A percentile compares a stretch with the other conserved stretches of the same genome.
phyloP scores from a whole-genome alignment of 2,113 vertebrate species.

The Mionectes macconnelli region DNA sequence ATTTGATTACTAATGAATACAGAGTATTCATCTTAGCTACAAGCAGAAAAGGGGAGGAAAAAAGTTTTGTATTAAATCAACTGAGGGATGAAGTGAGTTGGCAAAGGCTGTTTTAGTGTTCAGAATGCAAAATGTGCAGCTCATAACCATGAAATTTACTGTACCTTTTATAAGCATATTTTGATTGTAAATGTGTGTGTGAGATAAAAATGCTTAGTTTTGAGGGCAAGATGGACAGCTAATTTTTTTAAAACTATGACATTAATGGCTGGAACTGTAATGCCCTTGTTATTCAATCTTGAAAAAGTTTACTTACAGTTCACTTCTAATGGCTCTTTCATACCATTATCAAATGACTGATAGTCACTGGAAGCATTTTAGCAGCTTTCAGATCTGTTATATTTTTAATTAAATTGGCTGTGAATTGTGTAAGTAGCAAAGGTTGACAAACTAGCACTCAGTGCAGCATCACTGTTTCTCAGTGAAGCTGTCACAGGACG shows the following conservation, averaged over 20 bases:
- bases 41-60: constrained; percentile 51
- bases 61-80: constrained; percentile 74
- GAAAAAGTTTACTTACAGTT: constrained; percentile 54
- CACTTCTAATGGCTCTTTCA: constrained; percentile 62
- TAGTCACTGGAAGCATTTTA: constrained; percentile 66
- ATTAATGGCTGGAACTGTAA: constrained; percentile 72
- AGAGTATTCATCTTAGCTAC: constrained; percentile 65
- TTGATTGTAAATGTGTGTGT: constrained; percentile 57
- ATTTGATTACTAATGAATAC: constrained; percentile 73
- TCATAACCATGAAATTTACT: constrained; percentile 65
- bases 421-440: constrained; percentile 70
- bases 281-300: constrained; percentile 60
- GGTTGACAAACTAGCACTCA: constrained; percentile 70
- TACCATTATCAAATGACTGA: constrained; percentile 72
- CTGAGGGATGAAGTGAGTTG: constrained; percentile 69
- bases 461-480: constrained; percentile 31
- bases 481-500: constrained; percentile 39
- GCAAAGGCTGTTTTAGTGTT: constrained; percentile 68
- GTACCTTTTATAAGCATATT: constrained; percentile 67
- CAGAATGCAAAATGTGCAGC: constrained; percentile 60
- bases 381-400: constrained; percentile 73
- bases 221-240: constrained; percentile 62
- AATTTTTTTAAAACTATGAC: constrained; percentile 54
- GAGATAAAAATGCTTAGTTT: constrained; percentile 66
- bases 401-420: constrained; percentile 81